Percentiles rank a stretch among this genome's conserved stretches.
Conservation (phyloP, 92 coral and sea anemone species). For the Virgularia gustaviana region DNA sequence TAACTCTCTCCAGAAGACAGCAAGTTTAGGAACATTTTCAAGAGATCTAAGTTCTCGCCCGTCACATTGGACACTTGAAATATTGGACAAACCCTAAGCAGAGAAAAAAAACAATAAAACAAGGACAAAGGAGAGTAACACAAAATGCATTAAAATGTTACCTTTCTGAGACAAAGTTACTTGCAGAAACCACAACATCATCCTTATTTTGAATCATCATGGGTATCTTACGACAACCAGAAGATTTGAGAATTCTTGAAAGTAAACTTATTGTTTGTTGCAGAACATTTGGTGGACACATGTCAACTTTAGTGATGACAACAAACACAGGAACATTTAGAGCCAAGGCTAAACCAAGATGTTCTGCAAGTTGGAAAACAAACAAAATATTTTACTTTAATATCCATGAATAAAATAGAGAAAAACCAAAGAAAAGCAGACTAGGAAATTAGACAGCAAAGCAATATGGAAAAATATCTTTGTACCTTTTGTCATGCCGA, state of each 20-base stretch:
- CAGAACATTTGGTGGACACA: slow-evolving; percentile 97
- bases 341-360: slow-evolving; percentile 91
- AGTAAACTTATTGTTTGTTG: slow-evolving; percentile 95
- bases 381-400: too few species aligned
- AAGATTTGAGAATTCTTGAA: slow-evolving; percentile 85
- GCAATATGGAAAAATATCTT: not conserved
- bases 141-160: slow-evolving; percentile 1
- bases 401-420: too few species aligned
- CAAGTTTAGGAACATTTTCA: slow-evolving; percentile 88
- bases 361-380: slow-evolving; percentile 64
- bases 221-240: slow-evolving; percentile 97
- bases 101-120: not conserved
- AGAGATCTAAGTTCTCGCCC: slow-evolving; percentile 84
- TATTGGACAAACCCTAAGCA: slow-evolving; percentile 86
- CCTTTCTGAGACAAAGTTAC: slow-evolving; percentile 95
- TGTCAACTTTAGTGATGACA: slow-evolving; percentile 94
- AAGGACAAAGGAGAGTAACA: not conserved
- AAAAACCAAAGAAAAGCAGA: not conserved
- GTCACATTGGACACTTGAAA: slow-evolving; percentile 97
- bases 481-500: slow-evolving; percentile 99
- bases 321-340: slow-evolving; percentile 97
- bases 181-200: slow-evolving; percentile 91
- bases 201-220: slow-evolving; percentile 84
- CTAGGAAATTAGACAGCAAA: not conserved
- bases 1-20: slow-evolving; percentile 75